A percentile compares a stretch with the other conserved stretches of the same genome.
Evolutionary conservation across 2,113 vertebrate genomes (phyloP).

Genomic region (Eolophus roseicapilla): DNA sequence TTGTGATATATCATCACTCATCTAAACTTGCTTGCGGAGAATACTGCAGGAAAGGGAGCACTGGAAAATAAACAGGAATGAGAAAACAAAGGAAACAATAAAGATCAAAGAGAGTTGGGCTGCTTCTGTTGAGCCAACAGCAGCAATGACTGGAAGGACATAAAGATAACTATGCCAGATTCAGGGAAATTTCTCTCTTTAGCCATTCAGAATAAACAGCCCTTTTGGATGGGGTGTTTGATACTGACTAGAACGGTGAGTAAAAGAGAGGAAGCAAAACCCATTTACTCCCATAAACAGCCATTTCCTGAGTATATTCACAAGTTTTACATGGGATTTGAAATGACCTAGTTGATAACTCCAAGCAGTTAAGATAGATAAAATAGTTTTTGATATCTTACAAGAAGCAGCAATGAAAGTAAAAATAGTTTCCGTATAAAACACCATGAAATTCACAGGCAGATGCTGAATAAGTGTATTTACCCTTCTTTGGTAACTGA

Average conservation of each 20-base stretch:
- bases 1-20: not conserved
- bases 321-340: not conserved
- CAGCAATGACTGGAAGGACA: not conserved
- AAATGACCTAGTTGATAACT: not conserved
- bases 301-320: not conserved
- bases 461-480: conserved; percentile 8
- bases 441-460: not conserved
- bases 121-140: not conserved
- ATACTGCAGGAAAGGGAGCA: not conserved
- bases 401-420: not conserved
- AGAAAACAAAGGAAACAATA: not conserved
- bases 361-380: not conserved
- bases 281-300: not conserved
- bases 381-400: not conserved
- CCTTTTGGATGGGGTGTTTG: not conserved
- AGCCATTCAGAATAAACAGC: not conserved
- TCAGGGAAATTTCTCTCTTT: not conserved
- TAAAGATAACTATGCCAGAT: not conserved
- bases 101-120: not conserved
- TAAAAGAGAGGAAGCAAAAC: not conserved
- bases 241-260: not conserved
- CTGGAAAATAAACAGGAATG: not conserved
- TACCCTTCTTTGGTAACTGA: conserved; percentile 74
- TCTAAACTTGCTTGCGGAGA: not conserved
- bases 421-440: not conserved